Conservation (phyloP, 2,888 invertebrate species). For the Latheticus oryzae region DNA sequence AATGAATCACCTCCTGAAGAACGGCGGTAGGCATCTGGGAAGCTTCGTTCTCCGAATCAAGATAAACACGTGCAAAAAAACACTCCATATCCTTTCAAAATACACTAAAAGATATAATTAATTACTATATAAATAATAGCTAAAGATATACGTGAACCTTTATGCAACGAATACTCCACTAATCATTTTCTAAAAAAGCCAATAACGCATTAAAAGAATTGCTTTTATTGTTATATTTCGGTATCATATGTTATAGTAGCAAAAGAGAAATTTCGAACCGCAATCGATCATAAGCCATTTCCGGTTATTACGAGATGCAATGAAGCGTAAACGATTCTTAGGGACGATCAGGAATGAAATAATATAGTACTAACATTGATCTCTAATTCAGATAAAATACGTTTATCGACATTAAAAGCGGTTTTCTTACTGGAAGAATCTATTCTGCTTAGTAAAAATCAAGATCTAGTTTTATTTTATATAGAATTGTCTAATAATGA, state of each 20-base stretch:
- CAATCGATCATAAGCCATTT: constrained; percentile 44
- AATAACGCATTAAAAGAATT: constrained; percentile 37
- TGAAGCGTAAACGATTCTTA: constrained; percentile 41
- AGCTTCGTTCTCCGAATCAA: constrained; percentile 15
- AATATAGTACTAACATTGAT: constrained; percentile 40
- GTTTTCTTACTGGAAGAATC: constrained; percentile 25
- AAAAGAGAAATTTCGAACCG: constrained; percentile 37
- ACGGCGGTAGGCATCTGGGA: constrained; percentile 29
- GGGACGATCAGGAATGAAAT: constrained; percentile 41
- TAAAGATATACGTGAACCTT: constrained; percentile 5
- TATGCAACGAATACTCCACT: constrained; percentile 27
- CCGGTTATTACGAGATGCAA: constrained; percentile 43
- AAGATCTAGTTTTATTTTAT: too few species aligned
- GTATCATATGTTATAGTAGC: constrained; percentile 36
- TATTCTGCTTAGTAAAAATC: constrained; percentile 20
- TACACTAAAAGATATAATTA: constrained; percentile 25
- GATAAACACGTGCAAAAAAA: constrained; percentile 41
- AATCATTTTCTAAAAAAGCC: constrained; percentile 33
- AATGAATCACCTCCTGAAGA: constrained; percentile 42
- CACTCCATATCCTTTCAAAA: constrained; percentile 11
- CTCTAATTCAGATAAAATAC: constrained; percentile 40
- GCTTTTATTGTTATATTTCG: constrained; percentile 39
- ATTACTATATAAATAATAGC: constrained; percentile 31
- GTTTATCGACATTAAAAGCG: constrained; percentile 37
- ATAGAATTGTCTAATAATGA: too few species aligned